These are phyloP conservation scores for Trachelipus rathkii DNA, from an alignment of 1,140 invertebrate species.

Conservation along the genomic window DNA sequence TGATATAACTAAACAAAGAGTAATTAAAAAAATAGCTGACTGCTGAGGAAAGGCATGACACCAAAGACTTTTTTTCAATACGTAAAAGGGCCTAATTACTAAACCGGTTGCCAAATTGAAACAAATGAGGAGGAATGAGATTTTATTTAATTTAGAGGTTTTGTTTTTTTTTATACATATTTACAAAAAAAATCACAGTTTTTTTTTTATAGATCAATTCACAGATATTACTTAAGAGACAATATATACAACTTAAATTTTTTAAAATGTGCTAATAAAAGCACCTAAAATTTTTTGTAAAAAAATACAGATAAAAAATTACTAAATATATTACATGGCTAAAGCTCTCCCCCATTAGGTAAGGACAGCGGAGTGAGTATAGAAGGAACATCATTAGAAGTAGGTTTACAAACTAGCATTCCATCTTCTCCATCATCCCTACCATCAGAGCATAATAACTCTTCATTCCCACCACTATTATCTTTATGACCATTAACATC, in stretches of 20 bases:
- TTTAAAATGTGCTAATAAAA: not conserved
- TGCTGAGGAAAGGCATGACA: not conserved
- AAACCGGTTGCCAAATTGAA: not conserved
- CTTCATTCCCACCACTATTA: slow-evolving; percentile 31
- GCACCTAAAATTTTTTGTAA: slow-evolving; percentile 10
- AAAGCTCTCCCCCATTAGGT: not conserved
- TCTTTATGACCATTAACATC: slow-evolving; percentile 27
- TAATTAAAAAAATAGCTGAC: not conserved
- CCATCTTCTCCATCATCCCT: slow-evolving; percentile 19
- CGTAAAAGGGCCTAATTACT: not conserved
- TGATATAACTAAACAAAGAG: not conserved
- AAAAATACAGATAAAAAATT: slow-evolving; percentile 10
- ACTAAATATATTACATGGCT: slow-evolving; percentile 7
- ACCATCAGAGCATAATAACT: slow-evolving; percentile 18
- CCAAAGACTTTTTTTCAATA: not conserved
- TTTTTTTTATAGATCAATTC: not conserved
- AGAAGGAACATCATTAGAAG: not conserved
- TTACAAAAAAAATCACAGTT: not conserved
- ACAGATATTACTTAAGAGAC: not conserved
- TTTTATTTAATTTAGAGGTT: not conserved
- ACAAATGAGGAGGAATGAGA: not conserved
- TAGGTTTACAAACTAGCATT: not conserved
- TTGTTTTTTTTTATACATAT: not conserved
- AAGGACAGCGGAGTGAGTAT: not conserved
- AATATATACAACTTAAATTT: not conserved